Evolutionary conservation across 2,888 invertebrate species (phyloP), one percentile per base, ranked within the genome.

Genomic region (Tanypteryx hageni): DNA sequence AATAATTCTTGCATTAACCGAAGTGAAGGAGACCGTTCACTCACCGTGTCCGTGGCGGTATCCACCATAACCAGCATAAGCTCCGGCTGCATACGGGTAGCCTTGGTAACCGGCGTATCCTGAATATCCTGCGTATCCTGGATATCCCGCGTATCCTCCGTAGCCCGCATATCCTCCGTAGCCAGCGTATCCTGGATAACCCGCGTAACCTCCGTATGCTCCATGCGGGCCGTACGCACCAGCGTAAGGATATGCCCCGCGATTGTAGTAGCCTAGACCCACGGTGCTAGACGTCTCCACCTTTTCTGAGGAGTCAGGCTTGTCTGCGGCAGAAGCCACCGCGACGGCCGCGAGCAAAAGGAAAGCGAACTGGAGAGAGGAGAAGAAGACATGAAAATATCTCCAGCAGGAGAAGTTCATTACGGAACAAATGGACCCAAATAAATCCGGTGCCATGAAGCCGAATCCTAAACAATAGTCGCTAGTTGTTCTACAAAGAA

Each of bases 191-290:
- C 56, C 83, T 1, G 7, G 16, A 56, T 16, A 22, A 7, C 83
- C 83, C 56, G 83, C 56, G 18, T 83, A 83, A 18, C 56, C 83
- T 2, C 22, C 27, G 22, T 27, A 22, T 10, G 27, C 82, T 9
- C 56, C 83, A n/a, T 18, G 56, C n/a, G 16, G 10, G 11, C 57
- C 56, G 83, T 83, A 83, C 4, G 56, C 83, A 0, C 83, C 83
- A 44, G 83, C 83, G 83, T 83, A 56, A 3, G 83, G 83, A 18
- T 83, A 83, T 9, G 83, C 83, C 3, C 83, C 83, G 18, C 83
- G 56, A 44, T 83, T 83, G 83, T 83, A 83, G 56, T 83, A 83
- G 0, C 83, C 83, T 11, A 83, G 83, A 83, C 83, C 83, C 18
- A 83, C 83, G n/a, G 83, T 83, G 56, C 57, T 57, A 31, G 83